Evolutionary conservation across 2,797 vertebrate species (phyloP).

Genomic region (Pempheris klunzingeri): DNA sequence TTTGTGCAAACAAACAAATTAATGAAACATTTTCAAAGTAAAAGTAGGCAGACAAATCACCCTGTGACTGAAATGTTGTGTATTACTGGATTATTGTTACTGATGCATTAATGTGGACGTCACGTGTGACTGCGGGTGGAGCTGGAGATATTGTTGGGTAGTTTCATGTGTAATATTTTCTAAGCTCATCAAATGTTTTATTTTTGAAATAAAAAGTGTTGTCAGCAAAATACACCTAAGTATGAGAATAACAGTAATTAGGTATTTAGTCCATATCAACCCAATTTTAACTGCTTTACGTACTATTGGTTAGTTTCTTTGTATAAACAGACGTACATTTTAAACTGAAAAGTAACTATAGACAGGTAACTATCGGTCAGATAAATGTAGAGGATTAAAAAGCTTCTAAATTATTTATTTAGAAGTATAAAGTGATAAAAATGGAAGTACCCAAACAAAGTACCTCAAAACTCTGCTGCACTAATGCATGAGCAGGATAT

Average conservation of each 20-base stretch:
- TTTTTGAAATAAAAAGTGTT: background rate
- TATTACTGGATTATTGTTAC: background rate
- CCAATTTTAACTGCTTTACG: no score
- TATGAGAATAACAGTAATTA: background rate
- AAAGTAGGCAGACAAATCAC: background rate
- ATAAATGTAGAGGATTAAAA: no score
- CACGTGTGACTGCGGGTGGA: background rate
- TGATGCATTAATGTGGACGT: background rate
- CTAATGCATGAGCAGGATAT: background rate
- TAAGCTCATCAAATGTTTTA: background rate
- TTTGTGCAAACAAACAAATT: background rate
- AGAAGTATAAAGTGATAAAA: background rate
- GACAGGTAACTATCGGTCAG: no score
- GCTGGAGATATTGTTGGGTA: background rate
- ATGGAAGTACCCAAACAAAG: background rate
- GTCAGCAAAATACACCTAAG: background rate
- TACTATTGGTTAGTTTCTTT: no score
- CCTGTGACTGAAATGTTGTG: background rate
- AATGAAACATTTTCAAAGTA: background rate
- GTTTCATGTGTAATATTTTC: background rate
- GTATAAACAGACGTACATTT: no score
- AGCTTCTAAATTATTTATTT: no score
- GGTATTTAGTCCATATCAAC: background rate
- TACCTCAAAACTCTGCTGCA: background rate
- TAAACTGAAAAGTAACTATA: no score